Percentiles rank a stretch among this genome's conserved stretches.
Evolutionary conservation across 2,888 invertebrate genomes (phyloP).

Genomic region (Amiota communis): DNA sequence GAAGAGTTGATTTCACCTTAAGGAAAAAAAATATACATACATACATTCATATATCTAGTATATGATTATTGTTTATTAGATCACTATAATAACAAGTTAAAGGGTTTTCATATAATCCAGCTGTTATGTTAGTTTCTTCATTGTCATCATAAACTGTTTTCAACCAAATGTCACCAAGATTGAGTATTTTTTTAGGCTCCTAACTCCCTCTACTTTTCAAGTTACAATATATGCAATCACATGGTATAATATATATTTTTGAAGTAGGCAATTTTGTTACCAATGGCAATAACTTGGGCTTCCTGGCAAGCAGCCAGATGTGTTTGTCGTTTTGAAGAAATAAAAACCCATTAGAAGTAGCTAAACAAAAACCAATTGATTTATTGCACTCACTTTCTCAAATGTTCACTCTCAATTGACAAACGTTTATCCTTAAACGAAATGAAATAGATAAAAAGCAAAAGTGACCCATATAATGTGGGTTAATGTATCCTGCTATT

Average conservation of each 20-base stretch:
- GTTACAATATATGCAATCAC: too few relatives aligned
- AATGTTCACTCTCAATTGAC: slow-evolving; percentile 1
- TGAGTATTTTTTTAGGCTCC: not conserved
- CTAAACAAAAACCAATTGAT: slow-evolving; percentile 4
- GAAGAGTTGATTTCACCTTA: too few relatives aligned
- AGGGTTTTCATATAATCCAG: too few relatives aligned
- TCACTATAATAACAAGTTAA: too few relatives aligned
- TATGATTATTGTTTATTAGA: too few relatives aligned
- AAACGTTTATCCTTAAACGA: slow-evolving; percentile 23
- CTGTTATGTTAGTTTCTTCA: too few relatives aligned
- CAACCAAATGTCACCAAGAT: slow-evolving; percentile 1
- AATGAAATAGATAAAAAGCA: not conserved
- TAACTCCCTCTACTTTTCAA: not conserved
- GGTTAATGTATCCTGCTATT: slow-evolving; percentile 4
- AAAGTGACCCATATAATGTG: slow-evolving; percentile 16
- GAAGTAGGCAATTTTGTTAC: not conserved
- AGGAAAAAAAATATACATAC: too few relatives aligned
- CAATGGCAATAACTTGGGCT: not conserved
- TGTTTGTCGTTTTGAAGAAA: not conserved
- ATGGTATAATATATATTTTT: too few relatives aligned
- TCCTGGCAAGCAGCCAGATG: not conserved
- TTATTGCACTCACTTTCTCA: slow-evolving; percentile 10
- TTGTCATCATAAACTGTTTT: not conserved
- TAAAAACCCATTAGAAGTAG: too few relatives aligned
- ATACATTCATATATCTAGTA: too few relatives aligned